These are phyloP conservation scores for Datnioides undecimradiatus DNA, from an alignment of 2,113 vertebrate species.

Conservation along the genomic window DNA sequence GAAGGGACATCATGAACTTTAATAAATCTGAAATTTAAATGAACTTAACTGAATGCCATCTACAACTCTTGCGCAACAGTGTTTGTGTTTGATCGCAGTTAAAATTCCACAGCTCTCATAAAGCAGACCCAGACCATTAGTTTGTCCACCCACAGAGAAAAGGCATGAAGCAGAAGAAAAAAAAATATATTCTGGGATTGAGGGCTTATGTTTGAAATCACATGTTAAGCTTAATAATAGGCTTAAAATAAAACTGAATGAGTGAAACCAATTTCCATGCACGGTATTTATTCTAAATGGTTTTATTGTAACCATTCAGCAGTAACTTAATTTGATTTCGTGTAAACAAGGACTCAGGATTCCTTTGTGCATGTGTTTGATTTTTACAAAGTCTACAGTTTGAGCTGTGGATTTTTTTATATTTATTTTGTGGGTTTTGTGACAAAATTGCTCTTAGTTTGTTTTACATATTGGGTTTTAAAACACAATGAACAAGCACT, in stretches of 20 bases:
- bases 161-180: not conserved
- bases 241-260: not conserved
- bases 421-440: not conserved
- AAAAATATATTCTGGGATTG: not conserved
- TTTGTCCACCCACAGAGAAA: not conserved
- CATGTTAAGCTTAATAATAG: not conserved
- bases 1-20: slow-evolving; percentile 11
- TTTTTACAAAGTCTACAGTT: not conserved
- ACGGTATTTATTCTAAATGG: too few relatives aligned
- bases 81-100: not conserved
- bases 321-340: not conserved
- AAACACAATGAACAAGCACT: not conserved
- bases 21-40: slow-evolving; percentile 8
- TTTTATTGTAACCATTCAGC: slow-evolving; percentile 1
- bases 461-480: too few relatives aligned
- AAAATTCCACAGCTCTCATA: slow-evolving; percentile 7
- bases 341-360: not conserved
- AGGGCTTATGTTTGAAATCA: not conserved
- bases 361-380: not conserved
- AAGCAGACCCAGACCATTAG: not conserved
- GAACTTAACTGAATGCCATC: not conserved
- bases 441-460: not conserved
- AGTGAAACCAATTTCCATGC: not conserved
- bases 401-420: not conserved
- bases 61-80: not conserved